Percentiles rank a stretch among this genome's conserved stretches.
These are phyloP conservation scores for Strix uralensis DNA, from an alignment of 2,113 vertebrate species.

Conservation along the genomic window DNA sequence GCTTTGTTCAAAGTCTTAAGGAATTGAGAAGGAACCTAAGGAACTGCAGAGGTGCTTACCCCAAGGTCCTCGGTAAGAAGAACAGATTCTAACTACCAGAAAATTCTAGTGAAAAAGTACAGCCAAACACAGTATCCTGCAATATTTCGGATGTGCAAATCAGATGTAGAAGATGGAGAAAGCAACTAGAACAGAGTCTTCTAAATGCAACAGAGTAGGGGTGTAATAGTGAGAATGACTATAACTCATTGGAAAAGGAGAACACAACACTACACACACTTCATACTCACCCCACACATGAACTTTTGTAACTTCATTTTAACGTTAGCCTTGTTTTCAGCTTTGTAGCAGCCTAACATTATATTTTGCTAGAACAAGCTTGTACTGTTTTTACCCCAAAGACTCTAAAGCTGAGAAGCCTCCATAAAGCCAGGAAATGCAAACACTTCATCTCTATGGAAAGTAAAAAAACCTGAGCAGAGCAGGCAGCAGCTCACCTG, in stretches of 20 bases:
- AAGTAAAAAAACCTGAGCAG: background rate
- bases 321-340: background rate
- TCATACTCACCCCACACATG: rapidly evolving
- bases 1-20: background rate
- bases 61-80: background rate
- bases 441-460: background rate
- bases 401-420: background rate
- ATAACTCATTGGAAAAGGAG: background rate
- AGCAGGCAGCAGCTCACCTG: background rate
- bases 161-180: background rate
- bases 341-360: background rate
- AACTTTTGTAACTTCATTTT: background rate
- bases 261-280: rapidly evolving
- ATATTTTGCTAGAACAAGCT: background rate
- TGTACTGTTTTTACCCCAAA: background rate
- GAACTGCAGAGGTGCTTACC: background rate
- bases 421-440: background rate
- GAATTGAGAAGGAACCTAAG: background rate
- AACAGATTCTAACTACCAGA: background rate
- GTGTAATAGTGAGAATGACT: background rate
- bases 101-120: background rate
- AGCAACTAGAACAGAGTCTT: background rate
- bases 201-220: background rate
- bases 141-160: background rate
- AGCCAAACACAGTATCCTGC: background rate